Base-by-base conservation (phyloP, 2,888 invertebrate genomes). In the Amphipoea oculea region DNA sequence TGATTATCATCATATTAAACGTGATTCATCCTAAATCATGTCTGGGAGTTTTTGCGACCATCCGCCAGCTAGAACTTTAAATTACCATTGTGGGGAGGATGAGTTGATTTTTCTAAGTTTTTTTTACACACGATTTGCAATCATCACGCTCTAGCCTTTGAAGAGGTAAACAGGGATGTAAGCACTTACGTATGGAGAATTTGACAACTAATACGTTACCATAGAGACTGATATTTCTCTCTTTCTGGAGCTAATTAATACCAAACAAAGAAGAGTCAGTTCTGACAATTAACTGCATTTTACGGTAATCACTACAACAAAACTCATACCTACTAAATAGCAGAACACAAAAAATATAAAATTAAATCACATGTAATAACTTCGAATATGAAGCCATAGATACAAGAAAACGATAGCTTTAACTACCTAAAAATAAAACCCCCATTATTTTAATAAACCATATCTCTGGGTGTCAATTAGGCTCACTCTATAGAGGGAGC, bases 391-490 rank as follows among this genome's bases (percentile, higher is more conserved):
- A 88, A 85, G 67, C 73, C 68, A 54, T 83, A 77, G 81, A 84
- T 82, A 69, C 73, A 73, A 78, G 62, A 81, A 81, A 74, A 74
- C 74, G 66, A 86, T 84, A 79, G 68, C 85, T 82, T 81, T 82
- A 82, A 89, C 83, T 84, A 87, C 72, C 81, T 81, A 76, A 90
- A 93, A 94, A 94, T 95, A 94, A 95, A 95, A 95, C 93, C 86
- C 89, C 95, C 93, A 95, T 96, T 95, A 94, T 92, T 93, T 93
- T 93, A 96, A 96, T 95, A 94, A 95, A 94, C 94, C 93, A 92
- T 96, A 96, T 96, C 96, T 94, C 92, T 88, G 85, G 89, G 87
- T 94, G 95, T 96, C 96, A 96, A 96, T 96, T 96, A 96, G 95
- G 93, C 93, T 93, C 94, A 92, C 93, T 93, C 91, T 93, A 92